A percentile compares a stretch with the other conserved stretches of the same genome.
Evolutionary conservation across 2,888 invertebrate genomes (phyloP).

Genomic region (Melieria crassipennis): DNA sequence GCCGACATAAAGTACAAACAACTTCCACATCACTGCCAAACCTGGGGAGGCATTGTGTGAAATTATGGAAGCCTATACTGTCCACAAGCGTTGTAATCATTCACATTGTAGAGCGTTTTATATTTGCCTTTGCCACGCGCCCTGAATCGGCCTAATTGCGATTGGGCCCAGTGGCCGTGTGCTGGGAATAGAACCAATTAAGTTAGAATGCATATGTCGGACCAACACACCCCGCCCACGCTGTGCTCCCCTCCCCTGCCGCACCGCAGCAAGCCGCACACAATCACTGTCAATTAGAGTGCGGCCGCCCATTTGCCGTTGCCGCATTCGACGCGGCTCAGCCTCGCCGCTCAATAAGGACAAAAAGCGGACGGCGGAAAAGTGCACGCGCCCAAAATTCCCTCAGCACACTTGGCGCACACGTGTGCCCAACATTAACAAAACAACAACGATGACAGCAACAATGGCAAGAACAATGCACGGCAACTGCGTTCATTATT

Average conservation of each 20-base stretch:
- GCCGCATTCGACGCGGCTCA: not conserved
- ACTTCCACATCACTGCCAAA: no score
- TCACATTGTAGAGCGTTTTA: not conserved
- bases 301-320: not conserved
- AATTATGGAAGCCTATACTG: no score
- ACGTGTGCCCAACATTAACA: conserved; percentile 10
- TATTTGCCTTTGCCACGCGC: conserved; percentile 7
- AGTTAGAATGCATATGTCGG: conserved; percentile 3
- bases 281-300: conserved; percentile 25
- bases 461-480: conserved; percentile 16
- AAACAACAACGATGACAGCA: conserved; percentile 35
- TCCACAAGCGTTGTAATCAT: no score
- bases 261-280: not conserved
- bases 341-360: conserved; percentile 29
- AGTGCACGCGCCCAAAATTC: conserved; percentile 20
- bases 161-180: not conserved
- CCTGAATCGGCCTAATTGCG: conserved; percentile 21
- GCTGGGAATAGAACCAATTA: conserved; percentile 38
- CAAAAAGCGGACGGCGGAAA: conserved; percentile 19
- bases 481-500: conserved; percentile 10
- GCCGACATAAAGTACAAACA: no score
- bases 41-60: no score
- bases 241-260: not conserved
- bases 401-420: conserved; percentile 1
- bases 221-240: not conserved